These are phyloP conservation scores for Euspilapteryx auroguttella DNA, from an alignment of 2,888 invertebrate genomes.

Conservation along the genomic window DNA sequence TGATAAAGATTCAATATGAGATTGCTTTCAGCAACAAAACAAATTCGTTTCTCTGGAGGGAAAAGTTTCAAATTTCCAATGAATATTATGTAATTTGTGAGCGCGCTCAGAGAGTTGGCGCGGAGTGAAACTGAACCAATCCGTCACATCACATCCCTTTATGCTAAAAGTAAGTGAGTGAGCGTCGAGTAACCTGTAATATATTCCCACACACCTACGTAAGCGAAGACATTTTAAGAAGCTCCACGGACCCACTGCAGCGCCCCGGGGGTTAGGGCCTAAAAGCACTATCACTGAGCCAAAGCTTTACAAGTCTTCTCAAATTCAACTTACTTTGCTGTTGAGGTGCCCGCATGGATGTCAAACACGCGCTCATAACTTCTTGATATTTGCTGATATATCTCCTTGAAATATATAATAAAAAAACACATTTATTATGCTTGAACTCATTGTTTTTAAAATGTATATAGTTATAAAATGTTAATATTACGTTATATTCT, in stretches of 20 bases:
- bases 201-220: conserved; percentile 57
- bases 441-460: too few species aligned
- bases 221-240: conserved; percentile 62
- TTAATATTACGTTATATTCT: too few species aligned
- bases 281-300: conserved; percentile 62
- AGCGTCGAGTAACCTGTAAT: conserved; percentile 53
- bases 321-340: conserved; percentile 60
- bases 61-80: conserved; percentile 41
- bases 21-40: too few species aligned
- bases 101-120: conserved; percentile 47
- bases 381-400: conserved; percentile 29
- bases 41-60: too few species aligned
- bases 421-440: too few species aligned
- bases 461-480: too few species aligned
- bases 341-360: conserved; percentile 39
- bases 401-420: too few species aligned
- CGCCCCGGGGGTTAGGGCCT: conserved; percentile 61
- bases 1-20: too few species aligned
- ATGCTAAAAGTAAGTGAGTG: conserved; percentile 56
- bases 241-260: conserved; percentile 56
- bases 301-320: conserved; percentile 62
- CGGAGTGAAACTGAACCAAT: conserved; percentile 37
- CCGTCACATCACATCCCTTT: conserved; percentile 59
- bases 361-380: conserved; percentile 12
- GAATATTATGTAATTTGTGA: conserved; percentile 48